Percentiles rank a stretch among this genome's conserved stretches.
Conservation (phyloP, 2,888 invertebrate genomes). For the Leptura quadrifasciata region DNA sequence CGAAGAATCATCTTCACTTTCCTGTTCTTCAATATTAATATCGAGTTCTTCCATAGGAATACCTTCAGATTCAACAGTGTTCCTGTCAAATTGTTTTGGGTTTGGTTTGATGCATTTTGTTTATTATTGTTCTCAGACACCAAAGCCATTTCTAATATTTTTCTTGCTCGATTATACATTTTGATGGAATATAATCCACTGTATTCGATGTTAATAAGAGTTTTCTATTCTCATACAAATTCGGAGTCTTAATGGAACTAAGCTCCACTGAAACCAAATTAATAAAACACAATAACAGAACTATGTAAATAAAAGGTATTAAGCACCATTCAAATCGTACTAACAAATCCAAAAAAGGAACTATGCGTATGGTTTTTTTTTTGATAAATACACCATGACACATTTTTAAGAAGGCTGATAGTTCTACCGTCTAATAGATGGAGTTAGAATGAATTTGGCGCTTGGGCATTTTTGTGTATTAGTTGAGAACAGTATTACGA, state of each 20-base stretch:
- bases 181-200: neutral
- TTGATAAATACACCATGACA: neutral
- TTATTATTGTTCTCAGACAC: neutral
- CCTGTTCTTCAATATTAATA: too few relatives aligned
- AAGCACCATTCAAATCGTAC: too few relatives aligned
- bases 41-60: too few relatives aligned
- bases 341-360: neutral
- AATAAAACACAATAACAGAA: too few relatives aligned
- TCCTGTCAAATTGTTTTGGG: too few relatives aligned
- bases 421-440: neutral
- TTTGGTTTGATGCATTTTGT: neutral
- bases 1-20: neutral
- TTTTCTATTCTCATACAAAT: neutral
- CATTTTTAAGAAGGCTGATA: neutral
- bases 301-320: too few relatives aligned
- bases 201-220: neutral
- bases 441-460: neutral
- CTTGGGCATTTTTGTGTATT: slow-evolving; percentile 1
- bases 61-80: too few relatives aligned
- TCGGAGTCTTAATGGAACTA: neutral
- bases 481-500: neutral
- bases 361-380: neutral
- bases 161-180: neutral
- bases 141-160: neutral
- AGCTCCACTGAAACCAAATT: too few relatives aligned